Percentiles rank a stretch among this genome's conserved stretches.
These are phyloP conservation scores for Ganaspis sp. DNA, from an alignment of 1,140 invertebrate species.

Conservation along the genomic window DNA sequence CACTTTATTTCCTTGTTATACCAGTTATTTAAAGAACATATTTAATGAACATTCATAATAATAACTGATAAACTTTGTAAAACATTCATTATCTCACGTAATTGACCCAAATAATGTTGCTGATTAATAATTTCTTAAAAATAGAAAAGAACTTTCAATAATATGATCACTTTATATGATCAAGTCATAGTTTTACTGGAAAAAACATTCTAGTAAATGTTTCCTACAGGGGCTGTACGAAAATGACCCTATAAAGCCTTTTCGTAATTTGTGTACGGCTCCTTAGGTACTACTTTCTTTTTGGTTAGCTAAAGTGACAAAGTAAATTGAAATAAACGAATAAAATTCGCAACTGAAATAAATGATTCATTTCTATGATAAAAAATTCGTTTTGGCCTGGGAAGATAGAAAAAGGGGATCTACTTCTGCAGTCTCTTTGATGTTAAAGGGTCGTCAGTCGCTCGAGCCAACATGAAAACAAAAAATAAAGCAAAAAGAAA, in stretches of 20 bases:
- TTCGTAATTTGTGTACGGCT: too few relatives aligned
- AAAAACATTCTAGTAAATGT: too few relatives aligned
- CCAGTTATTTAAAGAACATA: not conserved
- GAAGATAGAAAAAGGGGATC: constrained; percentile 26
- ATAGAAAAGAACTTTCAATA: not conserved
- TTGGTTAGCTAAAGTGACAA: too few relatives aligned
- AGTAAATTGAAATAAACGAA: not conserved
- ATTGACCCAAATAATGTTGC: not conserved
- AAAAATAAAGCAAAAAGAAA: constrained; percentile 51
- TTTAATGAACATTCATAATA: not conserved
- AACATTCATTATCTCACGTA: not conserved
- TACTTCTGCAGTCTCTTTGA: constrained; percentile 55
- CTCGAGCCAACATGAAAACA: constrained; percentile 46
- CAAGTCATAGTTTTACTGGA: too few relatives aligned
- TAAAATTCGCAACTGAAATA: not conserved
- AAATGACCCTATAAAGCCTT: too few relatives aligned
- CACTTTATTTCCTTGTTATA: not conserved
- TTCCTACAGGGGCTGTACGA: too few relatives aligned
- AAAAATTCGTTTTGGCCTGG: not conserved
- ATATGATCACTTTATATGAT: not conserved
- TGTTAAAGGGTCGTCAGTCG: constrained; percentile 47
- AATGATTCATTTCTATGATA: not conserved
- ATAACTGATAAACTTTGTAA: not conserved
- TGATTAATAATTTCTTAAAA: too few relatives aligned
- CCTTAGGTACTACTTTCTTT: too few relatives aligned